Base-by-base conservation (phyloP, 2,797 vertebrate genomes). In the Scomberomorus guttatus region DNA sequence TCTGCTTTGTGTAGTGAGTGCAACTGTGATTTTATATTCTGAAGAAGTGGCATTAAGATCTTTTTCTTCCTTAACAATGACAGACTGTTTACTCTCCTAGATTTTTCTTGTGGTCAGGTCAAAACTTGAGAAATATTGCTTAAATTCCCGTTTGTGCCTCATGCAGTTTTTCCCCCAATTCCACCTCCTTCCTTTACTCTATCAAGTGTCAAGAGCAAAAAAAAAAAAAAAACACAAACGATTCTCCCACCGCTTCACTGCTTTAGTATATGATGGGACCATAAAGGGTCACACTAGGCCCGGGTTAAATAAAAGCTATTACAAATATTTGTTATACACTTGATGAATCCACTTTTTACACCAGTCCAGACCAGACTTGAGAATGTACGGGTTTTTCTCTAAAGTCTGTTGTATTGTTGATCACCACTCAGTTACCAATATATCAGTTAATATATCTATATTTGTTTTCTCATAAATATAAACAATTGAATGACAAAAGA, bases 151-250 rank as follows among this genome's bases (percentile, higher is more conserved):
- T 65, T 64, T 58, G 52, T 68, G 54, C 32, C 24, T 74, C 27
- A 10, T 25, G 37, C 17, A 55, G n/a, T 61, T 72, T 42, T 34
- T 4, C 5, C 37, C n/a, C 50, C 29, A 20, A 12, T 55, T 34
- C 27, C 14, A 32, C 66, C 64, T 11, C 59, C n/a, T 60, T 39
- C 12, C 2, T 24, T 51, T 27, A 48, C 8, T 68, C 4, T 32
- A 37, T 56, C 10, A 70, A 42, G 32, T 60, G 72, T 66, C 51
- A 52, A 61, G 20, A 69, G n/a, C 8, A 71, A 52, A 66, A 51
- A 6, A n/a, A 4, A 46, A 46, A 15, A 18, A 7, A 50, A 4
- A 50, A 50, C 11, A 50, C 13, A 51, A 27, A 18, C 27, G 5
- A 8, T 39, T 60, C 55, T 48, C 6, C n/a, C 20, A 10, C 8